Evolutionary conservation across 1,140 invertebrate species (phyloP).

Genomic region (Platorchestia sp.): DNA sequence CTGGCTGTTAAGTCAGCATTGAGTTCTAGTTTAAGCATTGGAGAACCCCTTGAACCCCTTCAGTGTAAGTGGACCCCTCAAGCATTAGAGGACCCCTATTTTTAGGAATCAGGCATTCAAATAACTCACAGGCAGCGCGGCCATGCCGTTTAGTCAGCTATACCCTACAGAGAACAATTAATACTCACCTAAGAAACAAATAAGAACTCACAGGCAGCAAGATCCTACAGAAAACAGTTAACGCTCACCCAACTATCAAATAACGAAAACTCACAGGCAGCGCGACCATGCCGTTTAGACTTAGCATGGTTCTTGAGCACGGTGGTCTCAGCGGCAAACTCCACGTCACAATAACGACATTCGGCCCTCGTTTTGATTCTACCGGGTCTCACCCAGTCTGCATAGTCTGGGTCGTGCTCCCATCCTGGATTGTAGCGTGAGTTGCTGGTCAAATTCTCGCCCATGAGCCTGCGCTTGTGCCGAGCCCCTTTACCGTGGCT

Average conservation of each 20-base stretch:
- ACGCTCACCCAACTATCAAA: too few relatives aligned
- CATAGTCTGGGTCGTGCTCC: neutral
- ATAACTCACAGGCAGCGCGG: neutral
- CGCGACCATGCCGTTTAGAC: constrained; percentile 5
- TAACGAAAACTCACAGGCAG: neutral
- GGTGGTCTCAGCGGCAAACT: neutral
- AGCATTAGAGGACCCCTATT: too few relatives aligned
- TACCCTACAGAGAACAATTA: too few relatives aligned
- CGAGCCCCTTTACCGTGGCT: constrained; percentile 17
- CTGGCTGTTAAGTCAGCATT: too few relatives aligned
- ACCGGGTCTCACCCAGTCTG: neutral
- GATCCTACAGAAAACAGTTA: too few relatives aligned
- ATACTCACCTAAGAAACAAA: too few relatives aligned
- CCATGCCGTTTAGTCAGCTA: neutral
- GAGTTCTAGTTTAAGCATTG: too few relatives aligned
- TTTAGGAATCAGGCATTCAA: too few relatives aligned
- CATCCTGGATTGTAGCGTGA: neutral
- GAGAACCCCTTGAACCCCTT: too few relatives aligned
- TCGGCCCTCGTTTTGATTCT: neutral
- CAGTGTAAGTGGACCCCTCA: too few relatives aligned
- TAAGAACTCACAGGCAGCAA: too few relatives aligned
- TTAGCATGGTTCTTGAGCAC: constrained; percentile 14
- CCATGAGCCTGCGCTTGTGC: constrained; percentile 11
- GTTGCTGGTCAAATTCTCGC: neutral
- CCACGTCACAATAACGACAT: neutral